These are phyloP conservation scores for Tiliacea aurago DNA, from an alignment of 2,888 invertebrate genomes.

Conservation along the genomic window DNA sequence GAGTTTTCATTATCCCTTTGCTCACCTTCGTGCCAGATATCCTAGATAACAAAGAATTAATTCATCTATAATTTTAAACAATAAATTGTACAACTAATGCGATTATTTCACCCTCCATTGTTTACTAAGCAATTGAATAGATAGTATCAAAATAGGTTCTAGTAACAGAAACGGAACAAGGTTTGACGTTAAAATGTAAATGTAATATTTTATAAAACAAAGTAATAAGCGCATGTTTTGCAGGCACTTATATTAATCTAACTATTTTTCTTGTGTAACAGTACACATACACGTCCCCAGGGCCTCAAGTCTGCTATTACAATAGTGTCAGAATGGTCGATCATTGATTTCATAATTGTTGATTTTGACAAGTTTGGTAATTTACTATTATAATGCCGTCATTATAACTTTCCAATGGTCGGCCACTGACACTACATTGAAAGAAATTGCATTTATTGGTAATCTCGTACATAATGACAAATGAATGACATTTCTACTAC, in stretches of 20 bases:
- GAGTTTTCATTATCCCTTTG: not conserved
- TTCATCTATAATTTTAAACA: not conserved
- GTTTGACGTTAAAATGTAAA: slow-evolving; percentile 47
- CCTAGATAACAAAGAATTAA: not conserved
- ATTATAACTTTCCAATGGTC: too few species aligned
- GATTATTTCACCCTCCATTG: slow-evolving; percentile 17
- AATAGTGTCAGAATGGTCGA: too few species aligned
- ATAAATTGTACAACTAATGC: slow-evolving; percentile 17
- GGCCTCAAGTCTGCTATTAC: too few species aligned
- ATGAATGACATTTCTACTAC: too few species aligned
- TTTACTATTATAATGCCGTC: too few species aligned
- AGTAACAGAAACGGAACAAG: slow-evolving; percentile 45
- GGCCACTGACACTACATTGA: too few species aligned
- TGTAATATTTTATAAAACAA: slow-evolving; percentile 29
- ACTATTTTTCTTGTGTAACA: slow-evolving; percentile 27
- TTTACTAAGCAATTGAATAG: slow-evolving; percentile 33
- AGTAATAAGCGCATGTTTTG: slow-evolving; percentile 37
- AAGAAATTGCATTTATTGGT: too few species aligned
- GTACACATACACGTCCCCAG: not conserved
- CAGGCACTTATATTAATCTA: slow-evolving; percentile 4
- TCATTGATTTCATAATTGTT: too few species aligned
- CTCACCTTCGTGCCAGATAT: not conserved
- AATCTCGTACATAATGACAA: too few species aligned
- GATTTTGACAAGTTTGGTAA: too few species aligned
- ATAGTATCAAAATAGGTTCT: slow-evolving; percentile 42